Percentiles rank a stretch among this genome's conserved stretches.
Evolutionary conservation across 2,888 invertebrate genomes (phyloP).

Genomic region (Erpobdella octoculata): DNA sequence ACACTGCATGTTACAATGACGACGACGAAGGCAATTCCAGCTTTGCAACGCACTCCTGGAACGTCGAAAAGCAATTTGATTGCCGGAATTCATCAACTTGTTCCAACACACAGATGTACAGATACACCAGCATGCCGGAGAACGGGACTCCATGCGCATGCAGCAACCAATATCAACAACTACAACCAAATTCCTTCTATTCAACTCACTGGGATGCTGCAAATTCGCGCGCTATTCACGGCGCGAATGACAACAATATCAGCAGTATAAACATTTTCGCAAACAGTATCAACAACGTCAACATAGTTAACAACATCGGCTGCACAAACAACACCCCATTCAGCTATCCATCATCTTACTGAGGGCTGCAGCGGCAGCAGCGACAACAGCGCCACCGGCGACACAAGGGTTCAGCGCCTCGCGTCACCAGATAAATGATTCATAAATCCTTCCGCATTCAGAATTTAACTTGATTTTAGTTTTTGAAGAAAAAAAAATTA

Average conservation of each 20-base stretch:
- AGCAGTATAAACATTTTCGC: neutral
- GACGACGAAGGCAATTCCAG: too few relatives aligned
- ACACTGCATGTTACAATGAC: too few relatives aligned
- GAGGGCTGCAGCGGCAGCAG: neutral
- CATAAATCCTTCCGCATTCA: neutral
- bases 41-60: too few relatives aligned
- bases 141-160: too few relatives aligned
- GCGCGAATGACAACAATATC: slow-evolving; percentile 18
- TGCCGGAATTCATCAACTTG: too few relatives aligned
- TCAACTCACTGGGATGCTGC: neutral
- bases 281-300: neutral
- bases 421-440: too few relatives aligned
- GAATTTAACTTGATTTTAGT: too few relatives aligned
- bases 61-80: too few relatives aligned
- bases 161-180: neutral
- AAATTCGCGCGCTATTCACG: neutral
- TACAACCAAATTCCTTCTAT: neutral
- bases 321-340: neutral
- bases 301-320: neutral
- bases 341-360: neutral
- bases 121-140: too few relatives aligned
- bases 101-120: too few relatives aligned
- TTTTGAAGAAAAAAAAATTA: too few relatives aligned
- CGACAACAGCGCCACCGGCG: neutral
- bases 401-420: neutral